Evolutionary conservation across 1,140 invertebrate species (phyloP).

Genomic region (Manduca sexta): DNA sequence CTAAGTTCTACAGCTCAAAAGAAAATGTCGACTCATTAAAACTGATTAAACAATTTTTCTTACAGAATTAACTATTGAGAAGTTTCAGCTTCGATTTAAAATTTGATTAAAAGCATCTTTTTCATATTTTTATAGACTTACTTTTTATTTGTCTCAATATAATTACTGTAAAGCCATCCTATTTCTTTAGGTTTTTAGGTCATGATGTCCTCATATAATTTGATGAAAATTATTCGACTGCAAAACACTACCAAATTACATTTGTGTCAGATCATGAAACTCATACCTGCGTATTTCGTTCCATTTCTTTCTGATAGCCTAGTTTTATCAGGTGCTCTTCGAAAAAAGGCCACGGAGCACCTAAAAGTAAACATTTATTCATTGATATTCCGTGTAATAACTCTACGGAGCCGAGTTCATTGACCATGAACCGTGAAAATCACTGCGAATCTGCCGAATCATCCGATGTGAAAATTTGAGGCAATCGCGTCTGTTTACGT

Average conservation of each 20-base stretch:
- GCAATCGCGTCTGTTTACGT: conserved; percentile 3
- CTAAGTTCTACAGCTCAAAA: conserved; percentile 2
- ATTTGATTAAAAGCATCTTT: too few relatives aligned
- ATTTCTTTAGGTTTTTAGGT: too few relatives aligned
- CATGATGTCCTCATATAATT: too few relatives aligned
- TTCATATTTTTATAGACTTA: too few relatives aligned
- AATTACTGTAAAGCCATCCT: too few relatives aligned
- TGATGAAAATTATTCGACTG: too few relatives aligned
- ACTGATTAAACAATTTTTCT: conserved; percentile 9
- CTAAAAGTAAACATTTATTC: conserved; percentile 10
- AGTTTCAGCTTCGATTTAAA: neutral
- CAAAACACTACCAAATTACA: too few relatives aligned
- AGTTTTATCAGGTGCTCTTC: neutral
- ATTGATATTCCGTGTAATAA: conserved; percentile 15
- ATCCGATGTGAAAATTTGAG: conserved; percentile 16
- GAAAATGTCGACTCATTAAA: conserved; percentile 14
- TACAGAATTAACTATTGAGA: neutral
- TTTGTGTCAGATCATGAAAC: too few relatives aligned
- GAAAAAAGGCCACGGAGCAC: conserved; percentile 10
- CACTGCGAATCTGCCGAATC: conserved; percentile 12
- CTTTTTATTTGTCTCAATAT: too few relatives aligned
- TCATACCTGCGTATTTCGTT: too few relatives aligned
- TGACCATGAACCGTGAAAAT: conserved; percentile 21
- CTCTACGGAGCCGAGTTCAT: neutral
- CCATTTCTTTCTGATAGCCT: too few relatives aligned